Conservation (phyloP, 2,888 invertebrate species). For the Leptopterna dolabrata region DNA sequence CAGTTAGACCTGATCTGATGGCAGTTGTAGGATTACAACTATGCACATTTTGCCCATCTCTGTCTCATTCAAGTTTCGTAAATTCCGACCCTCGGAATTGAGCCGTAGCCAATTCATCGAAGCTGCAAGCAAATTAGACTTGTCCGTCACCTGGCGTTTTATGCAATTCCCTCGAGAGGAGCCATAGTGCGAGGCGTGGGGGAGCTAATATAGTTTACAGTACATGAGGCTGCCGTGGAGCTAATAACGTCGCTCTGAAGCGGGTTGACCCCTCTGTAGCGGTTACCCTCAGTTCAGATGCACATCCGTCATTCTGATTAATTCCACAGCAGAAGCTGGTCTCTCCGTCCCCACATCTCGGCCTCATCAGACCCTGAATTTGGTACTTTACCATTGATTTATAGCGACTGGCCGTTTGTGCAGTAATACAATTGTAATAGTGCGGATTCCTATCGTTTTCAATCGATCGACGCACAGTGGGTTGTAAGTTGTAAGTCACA, state of each 20-base stretch:
- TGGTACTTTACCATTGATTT: not conserved
- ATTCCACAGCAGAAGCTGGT: not conserved
- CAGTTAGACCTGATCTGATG: no score
- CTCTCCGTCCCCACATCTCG: not conserved
- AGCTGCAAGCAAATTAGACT: no score
- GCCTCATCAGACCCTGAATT: not conserved
- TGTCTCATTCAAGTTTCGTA: no score
- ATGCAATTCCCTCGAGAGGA: not conserved
- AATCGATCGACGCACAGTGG: no score
- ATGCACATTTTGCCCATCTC: no score
- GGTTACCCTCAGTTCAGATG: slow-evolving; percentile 31
- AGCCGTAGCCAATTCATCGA: no score
- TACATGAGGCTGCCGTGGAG: slow-evolving; percentile 6
- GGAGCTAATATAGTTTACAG: slow-evolving; percentile 24
- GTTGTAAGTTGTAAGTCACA: no score
- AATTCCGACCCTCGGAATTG: no score
- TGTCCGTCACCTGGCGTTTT: not conserved
- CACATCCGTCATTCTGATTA: slow-evolving; percentile 44
- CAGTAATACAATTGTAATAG: no score
- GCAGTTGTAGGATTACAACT: no score
- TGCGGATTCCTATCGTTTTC: no score
- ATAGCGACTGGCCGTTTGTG: not conserved
- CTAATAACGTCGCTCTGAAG: slow-evolving; percentile 18
- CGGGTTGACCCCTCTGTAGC: not conserved
- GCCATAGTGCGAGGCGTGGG: not conserved